Percentiles rank a stretch among this genome's conserved stretches.
Conservation (phyloP, 1,140 invertebrate genomes). For the Glossosoma conforme region DNA sequence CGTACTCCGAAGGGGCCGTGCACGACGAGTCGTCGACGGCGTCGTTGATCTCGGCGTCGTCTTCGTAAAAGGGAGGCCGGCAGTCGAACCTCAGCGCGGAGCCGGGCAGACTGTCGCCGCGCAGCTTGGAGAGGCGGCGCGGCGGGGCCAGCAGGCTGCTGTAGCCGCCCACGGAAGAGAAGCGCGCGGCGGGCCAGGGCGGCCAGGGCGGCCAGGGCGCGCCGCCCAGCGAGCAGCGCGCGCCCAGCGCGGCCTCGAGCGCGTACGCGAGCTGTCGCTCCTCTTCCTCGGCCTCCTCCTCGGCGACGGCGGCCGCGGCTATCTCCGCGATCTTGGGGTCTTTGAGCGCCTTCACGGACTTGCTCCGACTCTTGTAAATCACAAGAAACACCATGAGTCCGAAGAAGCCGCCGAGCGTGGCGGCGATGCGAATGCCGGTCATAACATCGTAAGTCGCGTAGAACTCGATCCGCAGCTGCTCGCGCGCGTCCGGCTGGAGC, state of each 20-base stretch:
- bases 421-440: slow-evolving; percentile 84
- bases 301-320: slow-evolving; percentile 68
- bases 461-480: slow-evolving; percentile 68
- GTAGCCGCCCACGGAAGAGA: slow-evolving; percentile 66
- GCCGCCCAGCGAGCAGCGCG: slow-evolving; percentile 45
- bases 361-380: slow-evolving; percentile 78
- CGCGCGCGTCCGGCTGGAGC: slow-evolving; percentile 40
- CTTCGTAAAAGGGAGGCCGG: slow-evolving; percentile 40
- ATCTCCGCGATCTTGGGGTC: slow-evolving; percentile 61
- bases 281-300: slow-evolving; percentile 65
- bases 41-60: slow-evolving; percentile 45
- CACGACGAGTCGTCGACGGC: slow-evolving; percentile 41
- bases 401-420: slow-evolving; percentile 83
- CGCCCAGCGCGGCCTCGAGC: slow-evolving; percentile 60
- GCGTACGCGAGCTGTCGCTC: slow-evolving; percentile 66
- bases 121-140: slow-evolving; percentile 49
- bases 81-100: slow-evolving; percentile 51
- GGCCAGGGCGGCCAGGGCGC: slow-evolving; percentile 47
- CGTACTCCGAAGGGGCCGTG: slow-evolving; percentile 38
- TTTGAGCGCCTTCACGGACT: slow-evolving; percentile 63
- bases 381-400: slow-evolving; percentile 81
- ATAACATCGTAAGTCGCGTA: slow-evolving; percentile 88
- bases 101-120: slow-evolving; percentile 51
- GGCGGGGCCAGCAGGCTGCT: slow-evolving; percentile 63
- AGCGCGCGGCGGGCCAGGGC: slow-evolving; percentile 49